Base-by-base conservation (phyloP, 2,113 vertebrate genomes). In the Xiphorhynchus elegans region DNA sequence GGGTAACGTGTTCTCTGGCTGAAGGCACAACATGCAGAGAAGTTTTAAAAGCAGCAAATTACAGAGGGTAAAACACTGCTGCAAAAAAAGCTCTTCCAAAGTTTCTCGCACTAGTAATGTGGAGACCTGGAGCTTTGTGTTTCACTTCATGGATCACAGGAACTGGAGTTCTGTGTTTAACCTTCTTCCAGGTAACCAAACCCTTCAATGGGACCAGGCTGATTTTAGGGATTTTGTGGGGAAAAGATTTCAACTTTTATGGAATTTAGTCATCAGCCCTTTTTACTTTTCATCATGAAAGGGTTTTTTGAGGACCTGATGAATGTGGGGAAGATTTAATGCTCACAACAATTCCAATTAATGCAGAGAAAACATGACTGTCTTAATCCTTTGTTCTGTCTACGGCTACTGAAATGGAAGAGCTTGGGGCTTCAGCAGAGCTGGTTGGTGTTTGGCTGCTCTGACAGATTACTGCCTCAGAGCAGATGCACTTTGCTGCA, bases 151-250 rank as follows among this genome's bases (percentile, higher is more conserved):
- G 96, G 94, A 97, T 97, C 88, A 92, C 90, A 87, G 87, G 96
- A 94, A 59, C 31, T 23, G 97, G 93, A 96, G 66, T 80, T 85
- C 76, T 96, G 46, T 96, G 91, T 94, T 95, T 97, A 64, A 91
- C 63, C 49, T 97, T 97, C 26, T 96, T 95, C 72, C 98, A 98
- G 98, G 98, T 98, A 98, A 98, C 11, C 40, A 85, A 80, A 83
- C 68, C 16, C 86, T 75, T 88, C 93, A 55, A 35, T 86, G 52
- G 39, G 63, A 83, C 40, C 56, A 80, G 39, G 49, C 17, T 84
- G 81, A 64, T 55, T 92, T 67, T 82, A 40, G 55, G 40, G 44
- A 76, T 62, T 90, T 84, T 50, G 12, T 1, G 1, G 16, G 28
- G 29, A 44, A 7, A 59, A 21, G 11, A 23, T 37, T 73, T 76